Base-by-base conservation (phyloP, 2,113 vertebrate genomes). In the Aphyosemion australe region DNA sequence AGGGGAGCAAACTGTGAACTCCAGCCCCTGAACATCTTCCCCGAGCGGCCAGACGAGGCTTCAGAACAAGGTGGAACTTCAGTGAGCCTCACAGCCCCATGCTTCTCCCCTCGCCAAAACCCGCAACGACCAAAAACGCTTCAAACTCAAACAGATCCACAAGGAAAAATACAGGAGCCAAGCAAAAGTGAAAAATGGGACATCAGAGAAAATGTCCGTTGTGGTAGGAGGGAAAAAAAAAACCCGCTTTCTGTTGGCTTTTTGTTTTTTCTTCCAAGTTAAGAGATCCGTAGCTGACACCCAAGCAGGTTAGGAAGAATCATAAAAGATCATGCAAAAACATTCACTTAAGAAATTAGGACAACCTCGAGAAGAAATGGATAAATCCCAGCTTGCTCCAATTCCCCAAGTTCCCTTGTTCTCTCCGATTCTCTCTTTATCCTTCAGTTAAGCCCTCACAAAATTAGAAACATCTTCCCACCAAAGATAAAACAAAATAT, bases 1-100 rank as follows among this genome's bases (percentile, higher is more conserved):
- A 57, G 73, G 75, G 87, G 85, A 79, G 69, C 42, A 62, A 88
- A 77, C 72, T 76, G 86, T 77, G 85, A 86, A 87, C 88, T 91
- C 87, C 88, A 90, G 74, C 87, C 84, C 76, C 75, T 75, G 10
- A 88, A 83, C 92, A 92, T 92, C 78, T 90, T 92, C 85, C 89
- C 87, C 74, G 84, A 87, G 90, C 65, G 50, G 80, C 80, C 79
- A 69, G 85, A 72, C 69, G 80, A 85, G 87, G 79, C 60, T 59
- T 75, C 57, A 64, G 74, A 83, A 85, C 65, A 69, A 84, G 73
- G 66, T 68, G 65, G 67, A 69, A 86, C 86, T 88, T 90, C 76
- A 82, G 79, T 51, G 65, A 82, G 84, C 84, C 83, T 74, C 58
- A 80, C 47, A 83, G 83, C 84, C 88, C 80, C 92, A 92, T 92